Evolutionary conservation across 2,113 vertebrate genomes (phyloP), one percentile per base, ranked within the genome.

Genomic region (Siniperca knerii): DNA sequence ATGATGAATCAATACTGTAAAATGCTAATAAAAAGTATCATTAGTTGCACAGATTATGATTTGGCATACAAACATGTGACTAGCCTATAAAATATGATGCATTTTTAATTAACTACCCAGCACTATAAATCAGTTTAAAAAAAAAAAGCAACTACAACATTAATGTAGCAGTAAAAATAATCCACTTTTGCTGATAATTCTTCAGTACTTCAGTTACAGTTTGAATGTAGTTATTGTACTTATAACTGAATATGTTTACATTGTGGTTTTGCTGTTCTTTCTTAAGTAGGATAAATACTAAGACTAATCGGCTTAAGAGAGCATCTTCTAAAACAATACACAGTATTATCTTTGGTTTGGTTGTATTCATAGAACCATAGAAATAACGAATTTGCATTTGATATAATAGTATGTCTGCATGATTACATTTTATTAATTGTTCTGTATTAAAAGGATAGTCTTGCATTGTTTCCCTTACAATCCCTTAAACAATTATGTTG

Each of bases 271-370:
- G 21, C 6, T 75, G 9, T 37, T 77, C 18, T 64, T 58, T 23
- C 35, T 76, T 20, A 60, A 48, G 60, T 72, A 46, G 54, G 71
- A 18, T 13, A 6, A 3, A 33, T 5, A 58, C 37, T 29, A 29
- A 29, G 29, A 75, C 75, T 79, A 48, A 87, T 81, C 58, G 1
- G 20, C 21, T 78, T 67, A 79, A 75, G 25, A 18, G 66, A 76
- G 40, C 42, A 50, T 79, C 58, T 52, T 77, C 62, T 64, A 0
- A 68, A 50, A 74, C 40, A 57, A 64, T 10, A 5, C 6, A 57
- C 33, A 23, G 7, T 44, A 18, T n/a, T 79, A 8, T 72, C 23
- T 68, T 48, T 64, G 71, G 3, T 77, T 65, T 44, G 2, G 8
- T 55, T 69, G 5, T 50, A 12, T 8, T 18, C 16, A 61, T n/a